Percentiles rank a stretch among this genome's conserved stretches.
phyloP scores from a whole-genome alignment of 1,140 invertebrate genomes.

The Monomorium pharaonis region DNA sequence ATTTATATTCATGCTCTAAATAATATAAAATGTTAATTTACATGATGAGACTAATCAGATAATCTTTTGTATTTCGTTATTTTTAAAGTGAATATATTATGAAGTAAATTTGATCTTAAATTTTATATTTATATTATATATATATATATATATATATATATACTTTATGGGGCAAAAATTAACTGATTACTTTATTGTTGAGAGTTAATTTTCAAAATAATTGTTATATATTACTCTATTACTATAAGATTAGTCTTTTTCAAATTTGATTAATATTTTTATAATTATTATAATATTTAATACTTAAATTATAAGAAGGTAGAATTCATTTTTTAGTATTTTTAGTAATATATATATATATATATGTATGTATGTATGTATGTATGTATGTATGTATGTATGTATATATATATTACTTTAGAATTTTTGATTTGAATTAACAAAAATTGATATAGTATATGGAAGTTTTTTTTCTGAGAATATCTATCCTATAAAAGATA shows the following conservation, averaged over 20 bases:
- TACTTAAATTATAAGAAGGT: not conserved
- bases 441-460: not conserved
- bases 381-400: not conserved
- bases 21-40: not conserved
- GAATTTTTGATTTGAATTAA: not conserved
- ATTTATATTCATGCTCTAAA: not conserved
- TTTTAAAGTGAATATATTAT: not conserved
- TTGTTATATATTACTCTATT: constrained; percentile 30
- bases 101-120: not conserved
- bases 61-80: not conserved
- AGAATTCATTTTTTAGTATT: not conserved
- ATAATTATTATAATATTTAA: not conserved
- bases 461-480: not conserved
- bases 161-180: no score
- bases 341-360: not conserved
- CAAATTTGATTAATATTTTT: not conserved
- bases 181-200: not conserved
- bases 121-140: not conserved
- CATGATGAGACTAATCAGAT: not conserved
- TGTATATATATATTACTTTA: not conserved
- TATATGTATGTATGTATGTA: not conserved
- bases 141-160: no score
- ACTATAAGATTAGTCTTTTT: not conserved
- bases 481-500: not conserved
- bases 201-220: not conserved